Evolutionary conservation across 2,888 invertebrate species (phyloP), one percentile per base, ranked within the genome.

Genomic region (Hemithea aestivaria): DNA sequence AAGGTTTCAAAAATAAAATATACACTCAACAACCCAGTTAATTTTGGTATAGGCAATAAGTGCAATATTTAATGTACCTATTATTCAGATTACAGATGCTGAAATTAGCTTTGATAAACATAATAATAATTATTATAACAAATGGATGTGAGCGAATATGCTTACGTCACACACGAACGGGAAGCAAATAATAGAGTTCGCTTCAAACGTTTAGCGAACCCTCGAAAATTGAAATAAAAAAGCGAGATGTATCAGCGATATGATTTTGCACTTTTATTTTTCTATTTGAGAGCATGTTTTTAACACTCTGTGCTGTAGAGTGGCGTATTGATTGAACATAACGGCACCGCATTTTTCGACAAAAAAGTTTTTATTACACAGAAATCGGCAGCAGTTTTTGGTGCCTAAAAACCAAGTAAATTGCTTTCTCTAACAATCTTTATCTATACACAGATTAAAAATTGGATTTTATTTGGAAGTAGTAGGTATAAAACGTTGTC

Each of bases 161-260:
- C 84, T 73, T 73, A 83, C 87, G 85, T 87, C 87, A 85, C 73
- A 78, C 28, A 32, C n/a, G 22, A 29, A 34, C 41, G 73, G 73
- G 70, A 71, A 66, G 72, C 69, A 70, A 80, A 87, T 85, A 87
- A 87, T 84, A 85, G 83, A 85, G 83, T 83, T 77, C 76, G 78
- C 76, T 78, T 56, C 69, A 63, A 81, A 77, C 83, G 83, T 84
- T 87, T 85, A 87, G 78, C 76, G 77, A 76, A 83, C 85, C 85
- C 85, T 83, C 79, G 68, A 72, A 82, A 80, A 82, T 80, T 79
- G 80, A 80, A 83, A 83, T 84, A 85, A 85, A 83, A 83, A 78
- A 63, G 78, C 74, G 82, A 84, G 84, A 83, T 84, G 82, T 82
- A 83, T 79, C 82, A 76, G 79, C 82, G 74, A 81, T 85, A 84